These are phyloP conservation scores for Microtus pennsylvanicus DNA, from an alignment of 2,113 vertebrate species.

Conservation along the genomic window DNA sequence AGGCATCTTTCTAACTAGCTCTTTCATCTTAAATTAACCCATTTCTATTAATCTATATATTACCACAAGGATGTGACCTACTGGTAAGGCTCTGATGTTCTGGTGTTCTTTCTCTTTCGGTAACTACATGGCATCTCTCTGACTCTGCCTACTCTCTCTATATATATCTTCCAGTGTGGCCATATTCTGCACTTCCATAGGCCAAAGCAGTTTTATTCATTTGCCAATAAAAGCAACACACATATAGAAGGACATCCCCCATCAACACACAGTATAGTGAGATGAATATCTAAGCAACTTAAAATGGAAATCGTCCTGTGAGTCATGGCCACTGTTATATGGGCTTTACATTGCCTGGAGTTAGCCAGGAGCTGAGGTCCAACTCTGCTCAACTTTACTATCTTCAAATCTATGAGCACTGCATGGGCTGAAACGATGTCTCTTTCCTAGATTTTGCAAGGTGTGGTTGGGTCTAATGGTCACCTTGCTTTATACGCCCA, in stretches of 20 bases:
- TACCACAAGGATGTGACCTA: too few relatives aligned
- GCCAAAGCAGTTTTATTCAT: too few relatives aligned
- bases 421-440: not conserved
- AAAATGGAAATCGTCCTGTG: not conserved
- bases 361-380: not conserved
- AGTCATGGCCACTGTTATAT: not conserved
- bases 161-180: too few relatives aligned
- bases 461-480: not conserved
- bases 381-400: not conserved
- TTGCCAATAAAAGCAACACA: not conserved
- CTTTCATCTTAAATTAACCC: too few relatives aligned
- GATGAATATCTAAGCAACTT: not conserved
- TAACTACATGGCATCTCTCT: too few relatives aligned
- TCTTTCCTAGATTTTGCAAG: not conserved
- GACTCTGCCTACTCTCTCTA: too few relatives aligned
- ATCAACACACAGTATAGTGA: not conserved
- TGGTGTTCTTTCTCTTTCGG: too few relatives aligned
- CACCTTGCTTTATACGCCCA: not conserved
- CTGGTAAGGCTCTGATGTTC: too few relatives aligned
- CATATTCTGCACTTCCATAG: too few relatives aligned
- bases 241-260: not conserved
- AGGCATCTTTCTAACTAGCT: too few relatives aligned
- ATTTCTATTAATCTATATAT: too few relatives aligned
- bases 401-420: not conserved
- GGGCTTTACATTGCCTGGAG: not conserved